Base-by-base conservation (phyloP, 2,797 vertebrate species). In the Sebastes flavidus region DNA sequence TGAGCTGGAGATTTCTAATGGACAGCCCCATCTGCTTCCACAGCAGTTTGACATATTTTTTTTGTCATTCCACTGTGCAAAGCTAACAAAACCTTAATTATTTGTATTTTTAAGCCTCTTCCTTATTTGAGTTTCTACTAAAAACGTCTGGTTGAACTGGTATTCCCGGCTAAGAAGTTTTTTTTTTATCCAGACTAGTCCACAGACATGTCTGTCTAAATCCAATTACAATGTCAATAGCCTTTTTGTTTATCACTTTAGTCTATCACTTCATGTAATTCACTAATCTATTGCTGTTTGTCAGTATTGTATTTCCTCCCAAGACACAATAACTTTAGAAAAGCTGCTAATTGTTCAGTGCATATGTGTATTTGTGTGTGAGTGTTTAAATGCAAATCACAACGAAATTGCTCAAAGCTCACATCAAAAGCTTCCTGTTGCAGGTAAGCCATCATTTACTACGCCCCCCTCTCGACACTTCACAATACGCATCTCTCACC, bases 361-460 rank as follows among this genome's bases (percentile, higher is more conserved):
- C 54, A 56, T 71, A n/a, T 74, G 34, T 85, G n/a, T 66, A 14
- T 72, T 20, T 69, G 75, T 79, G 77, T 61, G 9, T 65, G 61
- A 61, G 77, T 46, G 62, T 71, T 86, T 78, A 69, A 71, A 90
- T 92, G 88, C 81, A 90, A 93, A 89, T 89, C 67, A 69, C 52
- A 66, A 58, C 0, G 16, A 78, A 24, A 87, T 73, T 56, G 75
- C 65, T 88, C 56, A 46, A 66, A 78, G 42, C 65, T 77, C 10
- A 86, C 83, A 88, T 87, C 88, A 90, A 90, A 93, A 79, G 78
- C 85, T 88, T 92, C 91, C 84, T 91, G 86, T 91, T 73, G 74
- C 81, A 88, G 79, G 86, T 87, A 84, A 83, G 80, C 61, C 56
- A 61, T 81, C 79, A 77, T 86, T 89, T 76, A 63, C 65, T 18